Evolutionary conservation across 2,113 vertebrate genomes (phyloP).

Genomic region (Galemys pyrenaicus): DNA sequence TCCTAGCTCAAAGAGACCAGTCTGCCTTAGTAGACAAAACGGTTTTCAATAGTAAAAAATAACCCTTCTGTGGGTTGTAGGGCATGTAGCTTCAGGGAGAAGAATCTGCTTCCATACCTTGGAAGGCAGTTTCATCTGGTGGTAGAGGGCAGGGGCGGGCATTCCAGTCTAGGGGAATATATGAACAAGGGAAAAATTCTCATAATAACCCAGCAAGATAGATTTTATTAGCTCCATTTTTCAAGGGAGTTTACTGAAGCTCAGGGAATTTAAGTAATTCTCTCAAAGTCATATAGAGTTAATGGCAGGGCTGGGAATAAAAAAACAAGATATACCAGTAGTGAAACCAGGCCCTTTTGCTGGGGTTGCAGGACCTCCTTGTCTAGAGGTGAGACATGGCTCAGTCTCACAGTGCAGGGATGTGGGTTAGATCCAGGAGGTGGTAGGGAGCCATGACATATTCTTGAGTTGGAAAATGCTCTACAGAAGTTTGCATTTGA

Average conservation of each 20-base stretch:
- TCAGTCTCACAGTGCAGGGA: neutral
- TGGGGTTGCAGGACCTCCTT: neutral
- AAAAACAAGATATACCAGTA: neutral
- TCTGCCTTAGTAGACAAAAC: neutral
- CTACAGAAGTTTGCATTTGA: neutral
- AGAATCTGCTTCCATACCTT: neutral
- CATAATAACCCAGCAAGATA: neutral
- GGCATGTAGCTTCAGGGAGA: neutral
- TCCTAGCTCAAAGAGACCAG: neutral
- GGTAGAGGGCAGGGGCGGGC: neutral
- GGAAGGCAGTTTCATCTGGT: neutral
- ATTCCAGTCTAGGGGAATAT: neutral
- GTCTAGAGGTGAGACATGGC: neutral
- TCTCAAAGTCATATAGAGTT: neutral
- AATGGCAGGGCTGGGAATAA: neutral
- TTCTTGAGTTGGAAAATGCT: neutral
- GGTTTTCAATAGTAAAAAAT: neutral
- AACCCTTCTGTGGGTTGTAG: neutral
- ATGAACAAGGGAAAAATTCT: neutral
- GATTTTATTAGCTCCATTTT: slow-evolving; percentile 14
- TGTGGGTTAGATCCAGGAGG: neutral
- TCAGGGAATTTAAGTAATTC: slow-evolving; percentile 1
- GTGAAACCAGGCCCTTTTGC: neutral
- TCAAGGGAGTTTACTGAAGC: slow-evolving; percentile 5
- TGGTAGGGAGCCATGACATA: neutral